These are phyloP conservation scores for Macrotrachela quadricornifera DNA, from an alignment of 1,140 invertebrate species.

Conservation along the genomic window DNA sequence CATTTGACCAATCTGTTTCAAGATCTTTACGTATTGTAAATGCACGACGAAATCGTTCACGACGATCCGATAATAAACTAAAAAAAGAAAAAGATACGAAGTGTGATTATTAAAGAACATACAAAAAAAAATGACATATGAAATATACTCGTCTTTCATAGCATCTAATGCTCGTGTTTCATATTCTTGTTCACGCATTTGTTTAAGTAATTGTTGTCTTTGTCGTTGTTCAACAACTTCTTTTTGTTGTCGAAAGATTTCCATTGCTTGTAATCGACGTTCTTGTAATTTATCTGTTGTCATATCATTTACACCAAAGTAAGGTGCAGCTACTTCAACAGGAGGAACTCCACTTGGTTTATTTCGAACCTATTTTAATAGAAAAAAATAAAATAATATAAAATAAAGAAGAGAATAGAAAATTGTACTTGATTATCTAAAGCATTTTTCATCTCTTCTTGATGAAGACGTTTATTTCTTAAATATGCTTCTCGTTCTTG, in stretches of 20 bases:
- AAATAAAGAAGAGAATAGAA: not conserved
- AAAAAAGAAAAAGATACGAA: conserved; percentile 1
- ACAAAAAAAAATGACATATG: not conserved
- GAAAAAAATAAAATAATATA: too few relatives aligned
- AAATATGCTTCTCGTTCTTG: conserved; percentile 18
- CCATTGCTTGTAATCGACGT: conserved; percentile 15
- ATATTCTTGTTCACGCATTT: conserved; percentile 22
- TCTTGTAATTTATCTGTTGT: conserved; percentile 26
- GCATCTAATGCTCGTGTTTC: conserved; percentile 21
- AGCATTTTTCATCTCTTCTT: not conserved
- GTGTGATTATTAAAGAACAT: not conserved
- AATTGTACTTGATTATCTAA: conserved; percentile 3
- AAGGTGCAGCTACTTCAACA: conserved; percentile 17
- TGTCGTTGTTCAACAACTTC: conserved; percentile 23
- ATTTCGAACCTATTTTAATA: conserved; percentile 17
- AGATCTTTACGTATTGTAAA: conserved; percentile 16
- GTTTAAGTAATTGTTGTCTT: conserved; percentile 22
- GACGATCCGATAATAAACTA: conserved; percentile 22
- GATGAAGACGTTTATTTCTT: not conserved
- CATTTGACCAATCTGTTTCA: conserved; percentile 22
- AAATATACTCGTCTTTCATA: conserved; percentile 23
- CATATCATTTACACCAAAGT: conserved; percentile 29
- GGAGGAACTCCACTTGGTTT: conserved; percentile 24
- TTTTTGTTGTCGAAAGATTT: conserved; percentile 23
- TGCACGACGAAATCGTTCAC: conserved; percentile 16